Base-by-base conservation (phyloP, 2,797 vertebrate genomes). In the Synanceia verrucosa region DNA sequence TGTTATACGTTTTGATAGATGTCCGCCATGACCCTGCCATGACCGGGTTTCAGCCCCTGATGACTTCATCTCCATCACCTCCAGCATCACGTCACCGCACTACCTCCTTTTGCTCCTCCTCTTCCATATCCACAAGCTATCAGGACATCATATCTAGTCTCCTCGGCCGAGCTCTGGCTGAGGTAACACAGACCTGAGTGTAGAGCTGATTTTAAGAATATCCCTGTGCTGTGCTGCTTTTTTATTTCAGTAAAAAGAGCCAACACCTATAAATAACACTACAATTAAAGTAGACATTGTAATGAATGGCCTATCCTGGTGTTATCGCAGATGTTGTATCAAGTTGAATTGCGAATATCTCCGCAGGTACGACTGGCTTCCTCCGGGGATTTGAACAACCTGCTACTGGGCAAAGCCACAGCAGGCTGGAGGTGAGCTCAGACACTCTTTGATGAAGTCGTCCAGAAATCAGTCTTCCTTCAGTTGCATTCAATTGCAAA, bases 371-470 rank as follows among this genome's bases (percentile, higher is more conserved):
- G 95, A 92, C 91, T 95, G n/a, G 96, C 97, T 8, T 97, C 95
- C 64, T 94, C 93, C 6, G 91, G 95, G 46, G 94, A 98, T 81
- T 89, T 96, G 56, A 93, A 88, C 78, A 97, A 96, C 80, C 89
- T 99, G 79, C 89, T 97, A 77, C 85, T 13, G 0, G 87, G 94
- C 67, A 95, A 94, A 60, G 93, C 94, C 55, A 59, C 95, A 33
- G 95, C 94, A 55, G 96, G 95, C 23, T 99, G 98, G 98, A 97
- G 94, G 98, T 99, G 88, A 95, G 95, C 88, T 70, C 8, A 29
- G 33, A 58, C 14, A 10, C 29, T 71, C 19, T 59, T 46, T 43
- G 2, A 73, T 64, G 11, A 67, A 67, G 19, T 18, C 6, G 34
- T 44, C 23, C 8, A 31, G 36, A 51, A 44, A 44, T 48, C 0